Evolutionary conservation across 2,888 invertebrate species (phyloP).

Genomic region (Hypomecis punctinalis): DNA sequence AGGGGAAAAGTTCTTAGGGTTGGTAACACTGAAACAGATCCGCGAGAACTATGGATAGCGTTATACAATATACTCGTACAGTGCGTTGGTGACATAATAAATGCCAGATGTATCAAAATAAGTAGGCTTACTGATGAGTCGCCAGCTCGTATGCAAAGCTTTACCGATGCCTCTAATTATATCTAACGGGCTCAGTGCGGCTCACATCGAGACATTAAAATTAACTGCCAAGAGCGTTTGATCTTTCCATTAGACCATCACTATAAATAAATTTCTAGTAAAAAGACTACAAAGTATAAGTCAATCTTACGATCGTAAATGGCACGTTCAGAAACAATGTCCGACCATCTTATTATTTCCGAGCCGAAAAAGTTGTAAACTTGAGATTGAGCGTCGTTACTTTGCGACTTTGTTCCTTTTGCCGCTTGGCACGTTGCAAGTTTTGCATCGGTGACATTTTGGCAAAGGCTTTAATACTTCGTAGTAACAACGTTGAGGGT

Average conservation of each 20-base stretch:
- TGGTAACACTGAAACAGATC: too few relatives aligned
- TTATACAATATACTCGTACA: too few relatives aligned
- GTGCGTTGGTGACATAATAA: conserved; percentile 70
- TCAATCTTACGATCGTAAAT: conserved; percentile 61
- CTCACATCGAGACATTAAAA: conserved; percentile 83
- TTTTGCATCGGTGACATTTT: conserved; percentile 58
- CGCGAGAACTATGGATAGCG: too few relatives aligned
- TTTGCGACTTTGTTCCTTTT: conserved; percentile 43
- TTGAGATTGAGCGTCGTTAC: conserved; percentile 51
- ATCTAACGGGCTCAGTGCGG: conserved; percentile 73
- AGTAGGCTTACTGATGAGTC: conserved; percentile 47
- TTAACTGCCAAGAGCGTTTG: conserved; percentile 81
- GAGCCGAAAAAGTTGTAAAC: conserved; percentile 46
- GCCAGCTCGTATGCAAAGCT: conserved; percentile 62
- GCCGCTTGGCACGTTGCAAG: conserved; percentile 47
- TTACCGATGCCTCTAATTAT: conserved; percentile 80
- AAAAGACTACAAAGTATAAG: conserved; percentile 72
- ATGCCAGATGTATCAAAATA: conserved; percentile 78
- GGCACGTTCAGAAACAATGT: conserved; percentile 62
- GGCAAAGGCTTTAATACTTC: conserved; percentile 48
- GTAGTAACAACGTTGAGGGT: conserved; percentile 39
- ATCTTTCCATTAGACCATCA: conserved; percentile 82
- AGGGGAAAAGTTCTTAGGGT: too few relatives aligned
- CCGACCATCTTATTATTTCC: conserved; percentile 30
- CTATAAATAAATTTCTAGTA: conserved; percentile 77